Base-by-base conservation (phyloP, 2,888 invertebrate genomes). In the Nezara viridula region DNA sequence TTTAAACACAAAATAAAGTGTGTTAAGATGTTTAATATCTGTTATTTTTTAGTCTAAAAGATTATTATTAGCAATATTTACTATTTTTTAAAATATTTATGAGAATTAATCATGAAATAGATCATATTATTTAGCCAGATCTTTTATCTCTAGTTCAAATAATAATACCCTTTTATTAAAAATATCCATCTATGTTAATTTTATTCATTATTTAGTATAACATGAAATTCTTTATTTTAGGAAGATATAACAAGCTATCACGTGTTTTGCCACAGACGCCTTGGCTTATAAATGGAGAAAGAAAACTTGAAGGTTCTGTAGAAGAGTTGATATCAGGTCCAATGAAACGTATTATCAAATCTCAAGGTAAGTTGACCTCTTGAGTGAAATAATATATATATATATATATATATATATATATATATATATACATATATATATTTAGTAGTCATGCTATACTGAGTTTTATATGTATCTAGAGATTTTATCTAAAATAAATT, bases 231-330 rank as follows among this genome's bases (percentile, higher is more conserved):
- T 27, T 27, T 27, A 10, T 89, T 89, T 87, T 49, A 89, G 95
- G 95, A 91, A 94, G 98, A 88, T 98, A 99, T 92, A 95, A 96
- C 91, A 98, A 98, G 93, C 95, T 95, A 92, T 96, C 96, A 6
- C 94, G 99, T 86, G 94, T 95, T 91, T 93, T 99, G 49, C 96
- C 98, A 88, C 99, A 99, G 94, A 98, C 98, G 0, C 99, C 99
- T 0, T 99, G 99, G 98, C 93, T 98, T 89, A 94, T 98, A 89
- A 95, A 96, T 91, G 97, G 98, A 0, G 94, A 95, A 90, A 94
- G 96, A 88, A 95, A 96, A 91, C 95, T 96, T 94, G 96, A 96
- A 91, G 95, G 96, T n/a, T 98, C 98, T 0, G 97, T 99, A 1
- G 97, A 98, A 93, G 98, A 99, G 93, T 94, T 97, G 90, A 96